Base-by-base conservation (phyloP, 2,113 vertebrate species). In the Vicugna pacos region DNA sequence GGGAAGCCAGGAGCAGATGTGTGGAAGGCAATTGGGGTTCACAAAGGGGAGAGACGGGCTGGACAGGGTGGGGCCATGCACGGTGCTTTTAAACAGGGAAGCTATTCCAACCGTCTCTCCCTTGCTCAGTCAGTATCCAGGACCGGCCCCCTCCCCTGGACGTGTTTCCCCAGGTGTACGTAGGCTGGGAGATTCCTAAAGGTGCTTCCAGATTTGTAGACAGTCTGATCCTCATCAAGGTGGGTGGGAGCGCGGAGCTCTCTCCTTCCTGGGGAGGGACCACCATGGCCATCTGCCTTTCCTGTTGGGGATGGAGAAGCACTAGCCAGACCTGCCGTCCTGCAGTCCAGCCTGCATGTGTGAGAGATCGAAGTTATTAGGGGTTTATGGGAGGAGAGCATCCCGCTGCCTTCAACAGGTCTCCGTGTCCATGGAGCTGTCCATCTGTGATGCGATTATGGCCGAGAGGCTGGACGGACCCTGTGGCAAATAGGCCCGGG, bases 21-120 rank as follows among this genome's bases (percentile, higher is more conserved):
- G 28, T 24, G 69, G 56, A 17, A 5, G 15, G 12, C 2, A 0
- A 0, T 3, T 52, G 20, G 3, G 62, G 5, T 52, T 28, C n/a
- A 12, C 14, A 12, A 32, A 2, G 72, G 32, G n/a, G 24, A 20
- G 26, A 13, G 13, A 19, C 3, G 13, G n/a, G 1, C 10, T 17
- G 38, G 42, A 52, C 35, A 5, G 26, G 77, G 86, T 19, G 52
- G 28, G 12, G 77, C 20, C 60, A 11, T 5, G 26, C 11, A 3
- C 56, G 79, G 42, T 30, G 28, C 38, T 46, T 77, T 85, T n/a
- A 26, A 38, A 38, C 8, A 13, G 42, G 8, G 48, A 22, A 4
- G 12, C 30, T 20, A 0, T 3, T 5, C 24, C 32, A 8, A 38
- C 2, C 2, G 48, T 5, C 16, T 62, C 91, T 35, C 32, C 50